These are phyloP conservation scores for Helicoverpa zea DNA, from an alignment of 1,140 invertebrate species.

Conservation along the genomic window DNA sequence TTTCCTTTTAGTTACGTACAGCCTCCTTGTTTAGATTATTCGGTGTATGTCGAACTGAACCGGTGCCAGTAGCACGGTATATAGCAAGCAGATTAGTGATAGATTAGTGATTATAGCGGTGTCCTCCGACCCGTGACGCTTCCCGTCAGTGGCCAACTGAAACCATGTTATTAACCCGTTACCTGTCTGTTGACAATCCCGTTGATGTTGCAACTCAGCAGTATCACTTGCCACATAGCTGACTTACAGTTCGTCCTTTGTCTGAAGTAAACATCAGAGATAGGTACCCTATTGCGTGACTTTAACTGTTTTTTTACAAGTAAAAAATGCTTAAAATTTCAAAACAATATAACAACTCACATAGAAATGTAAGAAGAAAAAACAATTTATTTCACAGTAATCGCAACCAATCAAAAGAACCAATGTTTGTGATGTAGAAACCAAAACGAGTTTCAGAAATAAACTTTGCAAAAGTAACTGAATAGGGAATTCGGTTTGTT, in stretches of 20 bases:
- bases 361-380: neutral
- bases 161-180: slow-evolving; percentile 13
- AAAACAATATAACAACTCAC: neutral
- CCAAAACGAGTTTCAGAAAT: neutral
- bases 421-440: neutral
- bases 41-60: neutral
- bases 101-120: neutral
- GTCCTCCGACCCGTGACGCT: neutral
- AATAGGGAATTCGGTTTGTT: neutral
- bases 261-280: neutral
- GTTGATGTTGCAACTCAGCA: neutral
- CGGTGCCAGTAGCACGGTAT: neutral
- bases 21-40: neutral
- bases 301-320: neutral
- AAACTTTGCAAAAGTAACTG: neutral
- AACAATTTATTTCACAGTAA: neutral
- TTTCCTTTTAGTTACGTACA: neutral
- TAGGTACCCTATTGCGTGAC: neutral
- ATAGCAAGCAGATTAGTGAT: slow-evolving; percentile 7
- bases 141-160: neutral
- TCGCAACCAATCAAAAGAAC: neutral
- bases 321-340: neutral
- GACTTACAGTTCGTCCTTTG: neutral
- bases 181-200: slow-evolving; percentile 7
- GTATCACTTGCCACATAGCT: neutral